Percentiles rank a stretch among this genome's conserved stretches.
phyloP scores from a whole-genome alignment of 1,140 invertebrate species.

The Nasonia longicornis region DNA sequence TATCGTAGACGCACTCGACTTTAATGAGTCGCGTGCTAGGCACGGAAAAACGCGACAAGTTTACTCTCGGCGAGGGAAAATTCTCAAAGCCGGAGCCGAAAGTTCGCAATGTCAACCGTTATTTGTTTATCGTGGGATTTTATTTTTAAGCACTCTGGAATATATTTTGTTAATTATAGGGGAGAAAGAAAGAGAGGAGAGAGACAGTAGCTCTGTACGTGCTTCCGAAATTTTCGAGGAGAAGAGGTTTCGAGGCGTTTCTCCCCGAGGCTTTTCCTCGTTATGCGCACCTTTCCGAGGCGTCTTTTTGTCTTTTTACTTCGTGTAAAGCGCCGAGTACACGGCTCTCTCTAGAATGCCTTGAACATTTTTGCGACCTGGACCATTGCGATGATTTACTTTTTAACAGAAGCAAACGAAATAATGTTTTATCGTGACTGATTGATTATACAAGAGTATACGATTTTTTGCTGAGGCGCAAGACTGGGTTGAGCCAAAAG shows the following conservation, averaged over 20 bases:
- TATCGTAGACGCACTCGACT: slow-evolving; percentile 33
- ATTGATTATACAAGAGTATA: too few species aligned
- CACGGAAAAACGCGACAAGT: neutral
- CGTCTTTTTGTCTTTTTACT: neutral
- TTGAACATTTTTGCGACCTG: neutral
- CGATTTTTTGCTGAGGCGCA: neutral
- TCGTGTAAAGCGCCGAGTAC: neutral
- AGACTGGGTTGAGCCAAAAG: neutral
- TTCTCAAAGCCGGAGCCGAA: neutral
- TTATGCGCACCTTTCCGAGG: neutral
- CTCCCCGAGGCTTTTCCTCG: slow-evolving; percentile 15
- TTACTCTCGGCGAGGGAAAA: neutral
- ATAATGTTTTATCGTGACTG: too few species aligned
- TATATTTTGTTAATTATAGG: neutral
- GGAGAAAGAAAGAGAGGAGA: neutral
- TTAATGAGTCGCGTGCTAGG: slow-evolving; percentile 33
- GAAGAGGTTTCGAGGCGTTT: neutral
- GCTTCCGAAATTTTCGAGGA: neutral
- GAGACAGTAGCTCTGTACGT: neutral
- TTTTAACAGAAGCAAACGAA: too few species aligned
- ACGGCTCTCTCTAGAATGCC: neutral
- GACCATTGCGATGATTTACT: neutral
- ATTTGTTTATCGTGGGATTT: neutral
- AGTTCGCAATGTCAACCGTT: neutral
- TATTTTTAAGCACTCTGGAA: neutral